Base-by-base conservation (phyloP, 1,140 invertebrate genomes). In the Schmidtea mediterranea region DNA sequence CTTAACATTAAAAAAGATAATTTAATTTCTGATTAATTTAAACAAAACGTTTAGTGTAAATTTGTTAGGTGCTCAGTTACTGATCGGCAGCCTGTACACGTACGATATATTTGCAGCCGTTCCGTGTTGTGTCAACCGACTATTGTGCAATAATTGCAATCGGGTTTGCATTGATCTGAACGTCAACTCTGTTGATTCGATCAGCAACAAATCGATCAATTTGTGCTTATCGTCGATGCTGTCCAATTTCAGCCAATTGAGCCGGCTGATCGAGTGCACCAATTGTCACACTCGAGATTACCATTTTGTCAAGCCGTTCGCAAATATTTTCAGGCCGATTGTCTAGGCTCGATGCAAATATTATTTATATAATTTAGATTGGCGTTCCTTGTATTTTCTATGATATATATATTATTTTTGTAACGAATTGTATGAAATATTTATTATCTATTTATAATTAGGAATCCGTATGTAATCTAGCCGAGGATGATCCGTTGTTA, bases 31-130 rank as follows among this genome's bases (percentile, higher is more conserved):
- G n/a, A n/a, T n/a, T n/a, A n/a, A n/a, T n/a, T n/a, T n/a, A n/a
- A n/a, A n/a, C n/a, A n/a, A n/a, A n/a, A n/a, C n/a, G n/a, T n/a
- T n/a, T n/a, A n/a, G n/a, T n/a, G n/a, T n/a, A n/a, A n/a, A n/a
- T n/a, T n/a, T 32, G 10, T 32, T 32, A 32, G 26, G 26, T 32
- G 26, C 40, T 23, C 40, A 41, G 32, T 73, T 92, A 39, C 80
- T 90, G 32, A 69, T 92, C 15, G 86, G 87, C 41, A 87, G 83
- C 46, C 87, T 90, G 82, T 94, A 94, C 65, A 80, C 82, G 40
- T 94, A 89, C 58, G 86, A 94, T 65, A 82, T 94, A 52, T 92
- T 94, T 65, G 86, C 86, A 59, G 83, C 84, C 41, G 82, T 78
- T 69, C 82, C 83, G 13, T 94, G 87, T 62, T 94, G 86, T 69